phyloP scores from a whole-genome alignment of 2,888 invertebrate species.

The Andrena fulva region DNA sequence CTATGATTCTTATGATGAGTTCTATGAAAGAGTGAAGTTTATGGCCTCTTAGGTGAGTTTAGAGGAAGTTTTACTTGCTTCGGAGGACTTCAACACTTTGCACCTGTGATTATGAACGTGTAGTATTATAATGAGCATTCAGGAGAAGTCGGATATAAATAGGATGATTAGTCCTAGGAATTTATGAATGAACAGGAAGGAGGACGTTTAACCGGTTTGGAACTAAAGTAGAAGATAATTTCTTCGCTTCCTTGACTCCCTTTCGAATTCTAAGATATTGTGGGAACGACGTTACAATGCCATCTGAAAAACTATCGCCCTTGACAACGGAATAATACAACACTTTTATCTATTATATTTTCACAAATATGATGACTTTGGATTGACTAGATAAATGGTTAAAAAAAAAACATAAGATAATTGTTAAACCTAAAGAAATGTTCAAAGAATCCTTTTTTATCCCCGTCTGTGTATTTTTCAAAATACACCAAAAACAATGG shows the following conservation, averaged over 20 bases:
- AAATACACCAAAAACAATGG: no score
- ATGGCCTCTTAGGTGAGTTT: no score
- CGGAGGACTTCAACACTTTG: not conserved
- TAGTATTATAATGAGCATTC: not conserved
- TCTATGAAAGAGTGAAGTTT: no score
- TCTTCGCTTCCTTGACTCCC: not conserved
- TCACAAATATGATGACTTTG: not conserved
- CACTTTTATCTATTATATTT: not conserved
- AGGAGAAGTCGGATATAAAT: constrained; percentile 2
- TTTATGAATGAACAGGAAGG: constrained; percentile 19
- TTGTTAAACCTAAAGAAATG: no score
- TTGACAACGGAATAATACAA: not conserved
- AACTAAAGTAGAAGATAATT: not conserved
- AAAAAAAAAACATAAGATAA: no score
- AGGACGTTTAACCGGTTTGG: constrained; percentile 29
- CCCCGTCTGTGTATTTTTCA: no score
- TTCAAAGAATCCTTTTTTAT: not conserved
- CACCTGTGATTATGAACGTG: not conserved
- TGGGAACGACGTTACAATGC: no score
- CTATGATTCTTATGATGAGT: no score
- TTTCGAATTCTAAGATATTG: not conserved
- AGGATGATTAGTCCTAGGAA: constrained; percentile 2
- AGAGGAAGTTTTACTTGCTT: not conserved
- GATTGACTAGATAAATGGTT: no score
- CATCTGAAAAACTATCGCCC: not conserved